Conservation (phyloP, 2,113 vertebrate genomes). For the Cebidichthys violaceus region DNA sequence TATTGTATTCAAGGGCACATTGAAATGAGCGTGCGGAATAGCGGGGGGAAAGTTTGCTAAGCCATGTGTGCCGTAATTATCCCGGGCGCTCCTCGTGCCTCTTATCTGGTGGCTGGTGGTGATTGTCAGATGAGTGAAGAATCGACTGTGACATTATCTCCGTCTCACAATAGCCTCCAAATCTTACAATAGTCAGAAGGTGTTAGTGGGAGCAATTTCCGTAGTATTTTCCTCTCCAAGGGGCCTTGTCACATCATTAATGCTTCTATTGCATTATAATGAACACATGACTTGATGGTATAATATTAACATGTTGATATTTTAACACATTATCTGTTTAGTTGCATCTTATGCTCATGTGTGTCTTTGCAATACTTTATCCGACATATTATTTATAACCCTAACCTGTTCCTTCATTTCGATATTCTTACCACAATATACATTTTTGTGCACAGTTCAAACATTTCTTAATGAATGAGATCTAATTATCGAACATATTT, state of each 20-base stretch:
- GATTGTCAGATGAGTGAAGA: constrained; percentile 64
- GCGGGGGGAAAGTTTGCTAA: constrained; percentile 77
- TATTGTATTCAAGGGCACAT: constrained; percentile 86
- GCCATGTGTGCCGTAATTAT: constrained; percentile 80
- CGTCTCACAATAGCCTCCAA: constrained; percentile 43
- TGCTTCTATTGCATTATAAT: neutral
- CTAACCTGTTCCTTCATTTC: neutral
- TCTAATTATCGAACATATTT: neutral
- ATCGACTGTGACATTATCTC: constrained; percentile 68
- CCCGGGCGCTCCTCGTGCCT: constrained; percentile 63
- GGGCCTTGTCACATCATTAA: constrained; percentile 14
- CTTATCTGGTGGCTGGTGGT: constrained; percentile 74
- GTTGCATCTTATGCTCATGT: neutral
- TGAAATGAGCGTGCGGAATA: constrained; percentile 75
- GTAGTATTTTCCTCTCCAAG: constrained; percentile 7
- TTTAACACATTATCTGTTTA: neutral
- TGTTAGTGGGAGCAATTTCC: constrained; percentile 39
- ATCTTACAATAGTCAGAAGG: constrained; percentile 40
- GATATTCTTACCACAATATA: neutral
- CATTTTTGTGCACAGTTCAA: neutral
- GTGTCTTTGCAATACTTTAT: neutral
- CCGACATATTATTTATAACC: neutral
- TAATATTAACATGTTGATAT: neutral
- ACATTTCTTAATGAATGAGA: neutral
- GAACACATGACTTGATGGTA: neutral